Base-by-base conservation (phyloP, 2,113 vertebrate genomes). In the Ailuropoda melanoleuca region DNA sequence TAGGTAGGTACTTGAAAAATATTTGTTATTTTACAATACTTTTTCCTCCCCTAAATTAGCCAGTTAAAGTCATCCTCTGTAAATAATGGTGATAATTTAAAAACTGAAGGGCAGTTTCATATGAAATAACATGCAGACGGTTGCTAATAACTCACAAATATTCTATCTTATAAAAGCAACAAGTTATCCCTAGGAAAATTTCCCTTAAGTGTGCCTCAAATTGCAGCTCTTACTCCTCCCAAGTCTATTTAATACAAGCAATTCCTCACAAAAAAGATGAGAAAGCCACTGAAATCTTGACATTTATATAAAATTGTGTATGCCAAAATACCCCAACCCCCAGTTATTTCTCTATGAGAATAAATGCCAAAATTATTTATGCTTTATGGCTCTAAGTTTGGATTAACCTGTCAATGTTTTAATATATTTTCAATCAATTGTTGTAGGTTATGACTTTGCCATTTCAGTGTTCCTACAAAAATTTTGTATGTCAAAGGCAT, bases 141-240 rank as follows among this genome's bases (percentile, higher is more conserved):
- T 5, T 93, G 14, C 13, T 95, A 56, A 70, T 78, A 6, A 89
- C 53, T 86, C 60, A 93, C 43, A 88, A 95, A 92, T 87, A 90
- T 46, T 98, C 88, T 82, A 55, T 53, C 46, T 88, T 90, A 92
- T 0, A 78, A 95, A 97, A 88, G 50, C 31, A 96, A 88, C 93
- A 84, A 53, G 6, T 77, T 88, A 88, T 82, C 83, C 13, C 34
- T 60, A 95, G 66, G 17, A 93, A 87, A 72, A 80, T 58, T 86
- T 62, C 37, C 66, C 50, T 68, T 15, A 18, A 83, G 19, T 46
- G 55, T 82, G 46, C 29, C 37, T 86, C 86, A 94, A 96, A 87
- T 1, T 50, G 43, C 7, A 91, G 29, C 46, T 94, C 64, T 84
- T 46, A 93, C 11, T 88, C 70, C 39, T 68, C 64, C 3, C n/a